Evolutionary conservation across 2,888 invertebrate species (phyloP).

Genomic region (Eristalis arbustorum): DNA sequence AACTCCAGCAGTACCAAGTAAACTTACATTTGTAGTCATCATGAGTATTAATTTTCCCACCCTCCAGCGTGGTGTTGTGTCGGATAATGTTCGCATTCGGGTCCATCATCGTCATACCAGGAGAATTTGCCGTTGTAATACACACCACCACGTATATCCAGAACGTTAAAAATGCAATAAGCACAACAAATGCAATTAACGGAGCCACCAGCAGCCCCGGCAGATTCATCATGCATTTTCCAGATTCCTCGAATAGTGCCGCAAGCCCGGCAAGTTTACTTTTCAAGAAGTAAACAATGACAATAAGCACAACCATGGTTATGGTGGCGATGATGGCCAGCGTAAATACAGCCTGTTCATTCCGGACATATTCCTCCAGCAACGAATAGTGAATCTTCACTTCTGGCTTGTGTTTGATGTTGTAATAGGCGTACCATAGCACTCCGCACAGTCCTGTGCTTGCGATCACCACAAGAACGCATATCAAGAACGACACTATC

Average conservation of each 20-base stretch:
- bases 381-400: conserved; percentile 76
- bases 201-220: conserved; percentile 93
- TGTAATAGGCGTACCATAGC: conserved; percentile 94
- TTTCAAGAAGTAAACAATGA: conserved; percentile 88
- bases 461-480: conserved; percentile 88
- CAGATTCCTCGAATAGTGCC: conserved; percentile 93
- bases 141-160: conserved; percentile 93
- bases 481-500: conserved; percentile 93
- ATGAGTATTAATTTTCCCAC: conserved; percentile 72
- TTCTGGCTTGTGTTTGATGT: conserved; percentile 82
- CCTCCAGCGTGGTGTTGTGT: conserved; percentile 64
- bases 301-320: conserved; percentile 90
- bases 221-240: conserved; percentile 90
- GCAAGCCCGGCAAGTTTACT: conserved; percentile 91
- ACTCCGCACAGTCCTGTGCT: conserved; percentile 89
- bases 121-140: conserved; percentile 90
- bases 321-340: conserved; percentile 93
- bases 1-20: neutral
- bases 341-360: conserved; percentile 91
- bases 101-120: conserved; percentile 81
- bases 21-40: conserved; percentile 76
- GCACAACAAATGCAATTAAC: conserved; percentile 88
- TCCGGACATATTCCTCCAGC: conserved; percentile 90
- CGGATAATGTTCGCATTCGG: conserved; percentile 73
- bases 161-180: conserved; percentile 89